Conservation (phyloP, 2,797 vertebrate species). For the Trachops cirrhosus region DNA sequence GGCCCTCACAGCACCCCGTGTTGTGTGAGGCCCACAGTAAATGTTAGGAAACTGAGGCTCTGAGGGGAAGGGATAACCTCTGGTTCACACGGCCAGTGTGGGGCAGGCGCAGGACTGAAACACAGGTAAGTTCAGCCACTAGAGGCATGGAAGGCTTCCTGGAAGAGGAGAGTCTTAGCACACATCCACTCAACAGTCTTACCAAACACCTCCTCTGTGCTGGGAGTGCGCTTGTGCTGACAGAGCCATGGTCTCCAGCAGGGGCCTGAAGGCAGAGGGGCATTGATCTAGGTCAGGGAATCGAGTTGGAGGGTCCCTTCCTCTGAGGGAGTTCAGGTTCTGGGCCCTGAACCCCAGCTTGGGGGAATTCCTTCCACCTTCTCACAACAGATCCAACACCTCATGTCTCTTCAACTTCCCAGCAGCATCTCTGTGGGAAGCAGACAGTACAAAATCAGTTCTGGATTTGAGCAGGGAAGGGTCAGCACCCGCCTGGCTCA, state of each 20-base stretch:
- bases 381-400: neutral
- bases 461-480: neutral
- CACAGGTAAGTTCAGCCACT: neutral
- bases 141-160: neutral
- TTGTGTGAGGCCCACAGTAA: too few relatives aligned
- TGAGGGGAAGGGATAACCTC: neutral
- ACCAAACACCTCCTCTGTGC: accelerated
- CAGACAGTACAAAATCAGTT: neutral
- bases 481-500: neutral
- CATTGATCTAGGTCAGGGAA: neutral
- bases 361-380: neutral
- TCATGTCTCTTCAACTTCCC: neutral
- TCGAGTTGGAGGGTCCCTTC: neutral
- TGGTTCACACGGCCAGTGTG: neutral
- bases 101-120: neutral
- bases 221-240: neutral
- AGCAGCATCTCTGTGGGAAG: neutral
- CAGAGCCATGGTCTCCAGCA: neutral
- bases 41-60: neutral
- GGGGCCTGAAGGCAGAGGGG: neutral
- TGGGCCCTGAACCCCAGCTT: neutral
- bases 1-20: neutral
- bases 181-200: neutral
- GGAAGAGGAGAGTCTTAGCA: neutral
- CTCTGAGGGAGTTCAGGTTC: neutral